phyloP scores from a whole-genome alignment of 2,797 vertebrate genomes.

The Coregonus suidteri region DNA sequence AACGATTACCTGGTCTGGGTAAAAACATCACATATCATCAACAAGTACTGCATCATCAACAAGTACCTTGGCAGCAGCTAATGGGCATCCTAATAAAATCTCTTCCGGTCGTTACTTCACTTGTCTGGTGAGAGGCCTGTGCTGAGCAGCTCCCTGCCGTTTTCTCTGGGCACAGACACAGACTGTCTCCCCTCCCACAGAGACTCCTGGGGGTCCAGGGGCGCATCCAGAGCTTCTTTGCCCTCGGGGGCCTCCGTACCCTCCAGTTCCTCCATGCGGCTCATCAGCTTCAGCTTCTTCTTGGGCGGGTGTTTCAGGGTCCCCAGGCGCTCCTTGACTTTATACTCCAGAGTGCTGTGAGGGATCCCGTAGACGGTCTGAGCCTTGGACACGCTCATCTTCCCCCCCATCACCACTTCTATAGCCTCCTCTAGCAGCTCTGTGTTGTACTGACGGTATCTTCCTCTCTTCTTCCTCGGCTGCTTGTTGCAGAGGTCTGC shows the following conservation, averaged over 20 bases:
- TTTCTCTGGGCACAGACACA: slow-evolving; percentile 41
- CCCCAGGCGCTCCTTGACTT: slow-evolving; percentile 98
- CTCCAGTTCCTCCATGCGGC: slow-evolving; percentile 79
- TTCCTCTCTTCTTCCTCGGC: slow-evolving; percentile 96
- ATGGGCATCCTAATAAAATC: neutral
- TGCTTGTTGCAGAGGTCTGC: slow-evolving; percentile 91
- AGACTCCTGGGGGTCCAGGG: slow-evolving; percentile 32
- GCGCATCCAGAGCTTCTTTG: slow-evolving; percentile 35
- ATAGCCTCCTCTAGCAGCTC: slow-evolving; percentile 98
- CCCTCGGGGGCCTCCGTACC: slow-evolving; percentile 38
- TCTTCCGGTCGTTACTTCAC: slow-evolving; percentile 33
- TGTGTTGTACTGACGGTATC: slow-evolving; percentile 98
- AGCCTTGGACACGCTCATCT: slow-evolving; percentile 99
- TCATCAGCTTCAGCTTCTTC: slow-evolving; percentile 95
- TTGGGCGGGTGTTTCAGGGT: slow-evolving; percentile 99
- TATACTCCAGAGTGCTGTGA: slow-evolving; percentile 99
- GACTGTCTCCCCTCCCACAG: slow-evolving; percentile 44
- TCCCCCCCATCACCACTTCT: slow-evolving; percentile 95
- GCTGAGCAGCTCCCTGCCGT: slow-evolving; percentile 40
- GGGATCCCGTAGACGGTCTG: slow-evolving; percentile 98
- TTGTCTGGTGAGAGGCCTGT: slow-evolving; percentile 54
- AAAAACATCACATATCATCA: slow-evolving; percentile 27
- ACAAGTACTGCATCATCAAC: slow-evolving; percentile 8
- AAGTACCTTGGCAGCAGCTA: slow-evolving; percentile 11
- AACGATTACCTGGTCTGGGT: slow-evolving; percentile 24